Conservation (phyloP, 2,888 invertebrate species). For the Cantharis nigra region DNA sequence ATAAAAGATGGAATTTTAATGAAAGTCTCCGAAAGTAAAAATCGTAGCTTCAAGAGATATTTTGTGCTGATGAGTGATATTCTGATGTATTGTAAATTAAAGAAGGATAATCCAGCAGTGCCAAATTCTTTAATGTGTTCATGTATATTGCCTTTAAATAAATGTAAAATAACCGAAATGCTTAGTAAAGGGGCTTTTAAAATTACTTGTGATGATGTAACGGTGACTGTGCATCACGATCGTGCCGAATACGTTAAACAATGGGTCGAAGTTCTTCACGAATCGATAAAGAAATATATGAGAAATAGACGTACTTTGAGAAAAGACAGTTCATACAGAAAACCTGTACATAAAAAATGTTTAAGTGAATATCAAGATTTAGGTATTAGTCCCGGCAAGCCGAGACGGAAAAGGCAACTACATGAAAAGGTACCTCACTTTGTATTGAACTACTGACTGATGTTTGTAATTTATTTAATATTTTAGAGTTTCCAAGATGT, state of each 20-base stretch:
- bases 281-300: conserved; percentile 62
- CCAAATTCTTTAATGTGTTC: conserved; percentile 67
- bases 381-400: conserved; percentile 59
- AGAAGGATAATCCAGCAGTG: conserved; percentile 60
- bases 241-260: conserved; percentile 59
- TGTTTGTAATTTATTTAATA: background rate
- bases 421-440: conserved; percentile 2
- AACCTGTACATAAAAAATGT: conserved; percentile 63
- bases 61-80: conserved; percentile 75
- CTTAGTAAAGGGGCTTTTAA: conserved; percentile 64
- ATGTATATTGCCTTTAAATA: conserved; percentile 71
- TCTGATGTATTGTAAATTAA: conserved; percentile 72
- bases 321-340: conserved; percentile 67
- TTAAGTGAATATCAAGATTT: conserved; percentile 60
- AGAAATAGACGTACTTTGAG: conserved; percentile 65
- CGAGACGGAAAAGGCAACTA: conserved; percentile 43
- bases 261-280: conserved; percentile 63
- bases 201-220: conserved; percentile 63
- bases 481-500: conserved; percentile 4
- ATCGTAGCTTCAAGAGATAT: conserved; percentile 61
- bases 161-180: conserved; percentile 67
- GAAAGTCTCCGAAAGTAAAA: conserved; percentile 60
- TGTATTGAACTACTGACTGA: background rate
- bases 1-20: conserved; percentile 69
- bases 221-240: conserved; percentile 62